Evolutionary conservation across 2,888 invertebrate genomes (phyloP), one percentile per base, ranked within the genome.

Genomic region (Synergus itoensis): DNA sequence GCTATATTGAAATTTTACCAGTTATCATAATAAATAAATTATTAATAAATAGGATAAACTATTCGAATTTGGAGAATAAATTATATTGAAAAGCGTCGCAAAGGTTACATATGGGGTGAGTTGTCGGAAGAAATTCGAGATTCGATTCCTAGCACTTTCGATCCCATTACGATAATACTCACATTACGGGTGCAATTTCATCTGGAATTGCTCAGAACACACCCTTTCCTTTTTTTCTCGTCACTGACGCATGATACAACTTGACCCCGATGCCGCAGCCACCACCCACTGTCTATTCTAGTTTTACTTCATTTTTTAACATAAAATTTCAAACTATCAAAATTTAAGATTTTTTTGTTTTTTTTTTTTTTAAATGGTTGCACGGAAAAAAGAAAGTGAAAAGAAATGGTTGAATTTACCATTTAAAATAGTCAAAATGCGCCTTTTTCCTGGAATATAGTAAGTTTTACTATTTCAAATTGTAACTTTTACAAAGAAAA

Each of bases 151-250:
- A 48, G 16, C 48, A 73, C 36, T 73, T 73, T 73, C 53, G 48
- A 53, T 73, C 36, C 16, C 53, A 73, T 73, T 73, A 73, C 73
- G 53, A n/a, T 73, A 53, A 53, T 28, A 40, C 28, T 73, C 73
- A 53, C 73, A 73, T 73, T 73, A 73, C 73, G 48, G 36, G 45
- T 73, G 73, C 73, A 73, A 73, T 73, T 73, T 73, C 73, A 53
- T 73, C 36, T 73, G 53, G 11, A 48, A 53, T 73, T 73, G 73
- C 53, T 48, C 53, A 53, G 48, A 73, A 73, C 73, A 73, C 53
- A 73, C 73, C 73, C 73, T 73, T 53, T 48, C 28, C n/a, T 43
- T 18, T 73, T 36, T 53, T 73, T 28, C 53, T 73, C 73, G 73
- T 53, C 16, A 73, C 73, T 73, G 11, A 36, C 12, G 53, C 53